Evolutionary conservation across 2,113 vertebrate species (phyloP).

Genomic region (Alligator mississippiensis): DNA sequence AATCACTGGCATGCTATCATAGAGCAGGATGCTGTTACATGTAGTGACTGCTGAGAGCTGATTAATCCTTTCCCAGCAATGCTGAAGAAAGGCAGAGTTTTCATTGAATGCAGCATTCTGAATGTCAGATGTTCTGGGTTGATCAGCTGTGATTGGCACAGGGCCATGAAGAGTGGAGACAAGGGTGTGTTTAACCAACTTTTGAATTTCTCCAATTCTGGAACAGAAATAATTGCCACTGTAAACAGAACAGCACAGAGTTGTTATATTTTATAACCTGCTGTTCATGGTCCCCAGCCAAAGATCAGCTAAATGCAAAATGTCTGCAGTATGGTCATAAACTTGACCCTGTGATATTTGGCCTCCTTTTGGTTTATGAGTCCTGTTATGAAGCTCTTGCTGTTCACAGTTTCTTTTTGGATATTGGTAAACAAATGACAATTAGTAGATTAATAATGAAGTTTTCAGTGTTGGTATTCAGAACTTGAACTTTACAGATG

Average conservation of each 20-base stretch:
- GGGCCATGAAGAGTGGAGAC: neutral
- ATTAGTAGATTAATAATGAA: neutral
- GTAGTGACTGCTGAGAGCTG: neutral
- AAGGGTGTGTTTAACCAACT: neutral
- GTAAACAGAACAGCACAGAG: neutral
- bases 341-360: neutral
- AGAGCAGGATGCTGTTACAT: neutral
- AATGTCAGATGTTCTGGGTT: neutral
- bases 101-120: fast-evolving
- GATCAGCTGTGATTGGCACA: neutral
- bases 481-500: neutral
- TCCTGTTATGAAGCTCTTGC: neutral
- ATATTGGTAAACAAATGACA: neutral
- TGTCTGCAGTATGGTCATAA: neutral
- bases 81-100: neutral
- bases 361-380: neutral
- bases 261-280: neutral
- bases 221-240: neutral
- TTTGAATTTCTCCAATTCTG: neutral
- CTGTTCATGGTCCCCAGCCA: neutral
- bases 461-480: neutral
- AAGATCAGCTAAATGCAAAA: neutral
- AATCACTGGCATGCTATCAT: neutral
- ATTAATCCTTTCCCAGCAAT: neutral
- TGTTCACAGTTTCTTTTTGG: neutral